These are phyloP conservation scores for Atta cephalotes DNA, from an alignment of 1,140 invertebrate species.

Conservation along the genomic window DNA sequence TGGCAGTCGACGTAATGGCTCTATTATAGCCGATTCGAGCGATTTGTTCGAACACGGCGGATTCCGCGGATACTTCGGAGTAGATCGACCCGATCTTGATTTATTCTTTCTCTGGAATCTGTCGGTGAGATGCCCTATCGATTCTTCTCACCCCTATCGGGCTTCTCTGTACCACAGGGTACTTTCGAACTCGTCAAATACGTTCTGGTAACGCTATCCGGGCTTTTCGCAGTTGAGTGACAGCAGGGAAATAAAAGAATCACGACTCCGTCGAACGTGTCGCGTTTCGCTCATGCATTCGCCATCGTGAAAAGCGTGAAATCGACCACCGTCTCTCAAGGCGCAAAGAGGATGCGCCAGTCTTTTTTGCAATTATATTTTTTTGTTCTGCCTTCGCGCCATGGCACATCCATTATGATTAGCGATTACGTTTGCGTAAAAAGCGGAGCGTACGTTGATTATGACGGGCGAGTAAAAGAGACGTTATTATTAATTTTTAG, in stretches of 20 bases:
- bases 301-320: slow-evolving; percentile 42
- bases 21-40: slow-evolving; percentile 59
- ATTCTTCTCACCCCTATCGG: slow-evolving; percentile 4
- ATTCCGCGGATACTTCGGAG: slow-evolving; percentile 56
- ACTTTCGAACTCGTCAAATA: slow-evolving; percentile 7
- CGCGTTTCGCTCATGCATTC: slow-evolving; percentile 32
- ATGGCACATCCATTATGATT: slow-evolving; percentile 24
- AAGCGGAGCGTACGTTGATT: background rate
- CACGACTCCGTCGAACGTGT: background rate
- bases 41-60: slow-evolving; percentile 52
- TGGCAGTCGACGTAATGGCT: slow-evolving; percentile 58
- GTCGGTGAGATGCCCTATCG: slow-evolving; percentile 11
- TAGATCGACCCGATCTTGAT: slow-evolving; percentile 13
- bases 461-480: background rate
- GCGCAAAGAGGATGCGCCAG: background rate
- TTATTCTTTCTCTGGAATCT: slow-evolving; percentile 36
- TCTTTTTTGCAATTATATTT: slow-evolving; percentile 42
- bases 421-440: background rate
- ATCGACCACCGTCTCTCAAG: slow-evolving; percentile 31
- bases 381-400: background rate
- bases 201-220: slow-evolving; percentile 23
- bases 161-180: background rate
- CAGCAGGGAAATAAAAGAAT: slow-evolving; percentile 32
- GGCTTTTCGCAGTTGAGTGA: slow-evolving; percentile 27
- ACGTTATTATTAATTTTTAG: slow-evolving; percentile 2